These are phyloP conservation scores for Bicyclus anynana DNA, from an alignment of 1,140 invertebrate species.

Conservation along the genomic window DNA sequence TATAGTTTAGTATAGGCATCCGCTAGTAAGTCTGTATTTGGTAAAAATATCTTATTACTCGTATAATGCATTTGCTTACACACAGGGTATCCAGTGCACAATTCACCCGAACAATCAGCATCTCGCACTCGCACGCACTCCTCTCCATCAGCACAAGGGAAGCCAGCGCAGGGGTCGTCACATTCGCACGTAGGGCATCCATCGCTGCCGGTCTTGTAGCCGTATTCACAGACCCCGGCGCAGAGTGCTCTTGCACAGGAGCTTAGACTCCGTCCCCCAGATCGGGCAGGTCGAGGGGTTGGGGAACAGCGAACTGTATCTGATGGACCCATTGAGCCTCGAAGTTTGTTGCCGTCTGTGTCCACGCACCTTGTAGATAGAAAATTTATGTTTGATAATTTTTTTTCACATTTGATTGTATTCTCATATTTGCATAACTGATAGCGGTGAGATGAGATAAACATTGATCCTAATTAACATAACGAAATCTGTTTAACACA, in stretches of 20 bases:
- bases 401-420: too few species aligned
- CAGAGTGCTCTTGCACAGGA: constrained; percentile 80
- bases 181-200: constrained; percentile 92
- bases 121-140: constrained; percentile 86
- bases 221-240: constrained; percentile 89
- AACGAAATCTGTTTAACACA: too few species aligned
- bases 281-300: constrained; percentile 49
- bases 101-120: constrained; percentile 81
- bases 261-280: constrained; percentile 62
- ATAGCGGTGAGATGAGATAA: too few species aligned
- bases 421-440: too few species aligned
- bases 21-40: too few species aligned
- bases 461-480: too few species aligned
- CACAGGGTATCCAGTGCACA: constrained; percentile 85
- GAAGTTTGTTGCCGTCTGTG: constrained; percentile 84
- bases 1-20: too few species aligned
- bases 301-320: constrained; percentile 81
- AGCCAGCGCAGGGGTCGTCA: constrained; percentile 89
- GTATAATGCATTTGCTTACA: constrained; percentile 76
- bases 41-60: too few species aligned
- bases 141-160: constrained; percentile 83
- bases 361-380: constrained; percentile 82
- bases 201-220: constrained; percentile 86
- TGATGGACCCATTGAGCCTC: constrained; percentile 87
- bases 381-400: background rate